Evolutionary conservation across 2,888 invertebrate genomes (phyloP).

Genomic region (Drosophila suboccidentalis): DNA sequence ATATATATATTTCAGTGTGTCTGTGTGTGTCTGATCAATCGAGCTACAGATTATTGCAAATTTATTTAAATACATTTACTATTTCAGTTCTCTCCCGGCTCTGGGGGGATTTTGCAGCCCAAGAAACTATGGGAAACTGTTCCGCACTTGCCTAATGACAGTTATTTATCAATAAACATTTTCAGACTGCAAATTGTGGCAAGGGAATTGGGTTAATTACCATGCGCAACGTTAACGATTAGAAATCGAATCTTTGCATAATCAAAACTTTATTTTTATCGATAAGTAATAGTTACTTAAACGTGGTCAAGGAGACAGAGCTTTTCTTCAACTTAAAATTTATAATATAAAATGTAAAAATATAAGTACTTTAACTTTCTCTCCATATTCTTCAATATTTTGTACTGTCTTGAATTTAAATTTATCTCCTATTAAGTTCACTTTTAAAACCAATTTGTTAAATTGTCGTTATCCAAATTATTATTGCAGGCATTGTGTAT

Average conservation of each 20-base stretch:
- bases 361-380: no score
- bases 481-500: slow-evolving; percentile 9
- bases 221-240: slow-evolving; percentile 25
- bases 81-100: slow-evolving; percentile 12
- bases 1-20: background rate
- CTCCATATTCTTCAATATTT: no score
- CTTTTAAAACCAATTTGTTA: background rate
- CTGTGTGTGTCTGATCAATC: background rate
- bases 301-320: background rate
- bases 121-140: slow-evolving; percentile 55
- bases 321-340: no score
- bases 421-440: background rate
- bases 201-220: slow-evolving; percentile 14
- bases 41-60: slow-evolving; percentile 48
- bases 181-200: slow-evolving; percentile 16
- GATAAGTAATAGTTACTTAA: slow-evolving; percentile 4
- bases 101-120: slow-evolving; percentile 37
- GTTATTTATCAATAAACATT: slow-evolving; percentile 72
- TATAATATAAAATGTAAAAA: no score
- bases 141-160: slow-evolving; percentile 59
- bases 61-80: slow-evolving; percentile 60
- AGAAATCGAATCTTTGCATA: slow-evolving; percentile 5
- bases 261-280: slow-evolving; percentile 1
- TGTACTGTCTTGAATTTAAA: no score
- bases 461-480: slow-evolving; percentile 13